Percentiles rank a stretch among this genome's conserved stretches.
Evolutionary conservation across 2,113 vertebrate species (phyloP).

Genomic region (Pedionomus torquatus): DNA sequence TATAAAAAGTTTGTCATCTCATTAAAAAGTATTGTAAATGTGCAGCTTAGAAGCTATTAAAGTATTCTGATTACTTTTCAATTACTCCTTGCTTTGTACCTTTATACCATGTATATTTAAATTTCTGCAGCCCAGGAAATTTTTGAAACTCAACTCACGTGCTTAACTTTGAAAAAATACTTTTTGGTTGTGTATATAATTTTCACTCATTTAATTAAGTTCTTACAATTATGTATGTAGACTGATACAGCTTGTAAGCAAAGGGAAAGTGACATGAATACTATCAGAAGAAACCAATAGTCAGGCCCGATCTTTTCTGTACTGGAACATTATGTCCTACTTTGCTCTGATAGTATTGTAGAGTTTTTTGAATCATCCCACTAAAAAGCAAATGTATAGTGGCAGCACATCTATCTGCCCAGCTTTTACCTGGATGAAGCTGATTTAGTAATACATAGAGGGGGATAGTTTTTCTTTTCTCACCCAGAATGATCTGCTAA

Average conservation of each 20-base stretch:
- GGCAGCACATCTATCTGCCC: neutral
- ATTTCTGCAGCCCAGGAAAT: neutral
- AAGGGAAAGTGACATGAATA: neutral
- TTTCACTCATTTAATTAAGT: no score
- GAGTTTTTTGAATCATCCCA: neutral
- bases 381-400: neutral
- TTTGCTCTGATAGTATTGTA: neutral
- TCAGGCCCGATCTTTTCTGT: neutral
- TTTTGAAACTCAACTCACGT: neutral
- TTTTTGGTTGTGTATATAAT: no score
- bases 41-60: neutral
- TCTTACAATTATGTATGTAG: neutral
- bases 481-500: neutral
- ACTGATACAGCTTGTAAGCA: neutral
- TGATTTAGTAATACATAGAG: neutral
- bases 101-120: neutral
- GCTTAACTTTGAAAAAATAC: neutral
- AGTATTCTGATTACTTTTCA: neutral
- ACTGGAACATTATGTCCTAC: conserved; percentile 23
- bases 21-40: neutral
- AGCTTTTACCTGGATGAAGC: neutral
- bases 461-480: neutral
- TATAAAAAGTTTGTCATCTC: neutral
- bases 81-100: neutral
- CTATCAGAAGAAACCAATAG: neutral